These are phyloP conservation scores for Vespertilio murinus DNA, from an alignment of 2,797 vertebrate genomes.

Conservation along the genomic window DNA sequence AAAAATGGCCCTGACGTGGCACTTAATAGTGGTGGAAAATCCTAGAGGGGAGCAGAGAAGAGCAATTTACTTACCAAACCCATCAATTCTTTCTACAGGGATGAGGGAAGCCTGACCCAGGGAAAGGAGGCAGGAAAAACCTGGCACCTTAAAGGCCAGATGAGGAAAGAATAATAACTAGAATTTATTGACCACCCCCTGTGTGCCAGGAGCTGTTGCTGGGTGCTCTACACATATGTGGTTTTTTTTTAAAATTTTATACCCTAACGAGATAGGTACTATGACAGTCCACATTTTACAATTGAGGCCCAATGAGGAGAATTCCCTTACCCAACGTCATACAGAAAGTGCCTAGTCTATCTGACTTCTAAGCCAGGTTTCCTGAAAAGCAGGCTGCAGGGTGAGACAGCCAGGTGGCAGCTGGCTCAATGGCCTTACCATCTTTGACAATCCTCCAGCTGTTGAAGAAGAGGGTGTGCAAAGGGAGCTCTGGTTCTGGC, in stretches of 20 bases:
- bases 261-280: background rate
- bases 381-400: background rate
- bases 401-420: background rate
- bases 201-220: background rate
- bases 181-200: background rate
- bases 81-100: background rate
- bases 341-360: background rate
- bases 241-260: background rate
- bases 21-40: background rate
- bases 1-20: background rate
- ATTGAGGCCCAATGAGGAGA: background rate
- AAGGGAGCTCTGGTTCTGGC: slow-evolving; percentile 81
- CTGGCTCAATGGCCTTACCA: slow-evolving; percentile 76
- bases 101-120: background rate
- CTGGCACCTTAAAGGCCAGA: background rate
- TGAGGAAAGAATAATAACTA: background rate
- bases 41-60: background rate
- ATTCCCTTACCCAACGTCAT: background rate
- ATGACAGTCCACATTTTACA: background rate
- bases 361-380: background rate
- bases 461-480: slow-evolving; percentile 88
- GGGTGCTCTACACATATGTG: background rate
- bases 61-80: background rate
- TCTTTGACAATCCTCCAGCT: slow-evolving; percentile 89
- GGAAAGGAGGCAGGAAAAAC: background rate